Percentiles rank a stretch among this genome's conserved stretches.
These are phyloP conservation scores for Manacus vitellinus DNA, from an alignment of 2,113 vertebrate species.

Conservation along the genomic window DNA sequence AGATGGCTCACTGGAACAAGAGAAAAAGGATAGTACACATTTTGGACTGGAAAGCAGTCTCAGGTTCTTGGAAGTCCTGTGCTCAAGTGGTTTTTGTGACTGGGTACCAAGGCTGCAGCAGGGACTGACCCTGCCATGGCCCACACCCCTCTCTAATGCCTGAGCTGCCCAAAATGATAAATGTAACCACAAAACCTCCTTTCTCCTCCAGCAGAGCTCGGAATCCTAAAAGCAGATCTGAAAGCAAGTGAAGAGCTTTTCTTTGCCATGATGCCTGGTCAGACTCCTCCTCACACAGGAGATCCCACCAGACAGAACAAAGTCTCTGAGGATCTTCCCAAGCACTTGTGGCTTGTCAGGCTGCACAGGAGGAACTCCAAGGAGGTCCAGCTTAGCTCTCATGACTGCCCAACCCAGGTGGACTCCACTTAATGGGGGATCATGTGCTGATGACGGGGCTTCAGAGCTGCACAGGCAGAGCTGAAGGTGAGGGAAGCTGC, in stretches of 20 bases:
- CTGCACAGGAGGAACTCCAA: neutral
- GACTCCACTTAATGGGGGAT: neutral
- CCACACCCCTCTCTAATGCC: neutral
- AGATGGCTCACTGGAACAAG: neutral
- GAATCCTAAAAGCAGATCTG: neutral
- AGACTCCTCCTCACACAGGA: neutral
- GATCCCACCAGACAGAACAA: fast-evolving
- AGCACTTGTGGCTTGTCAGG: neutral
- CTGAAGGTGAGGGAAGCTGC: neutral
- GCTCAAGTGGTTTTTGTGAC: neutral
- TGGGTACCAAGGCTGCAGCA: neutral
- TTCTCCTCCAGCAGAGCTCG: neutral
- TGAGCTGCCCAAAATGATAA: neutral
- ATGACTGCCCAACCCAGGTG: neutral
- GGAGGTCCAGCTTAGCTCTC: neutral
- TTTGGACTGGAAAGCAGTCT: neutral
- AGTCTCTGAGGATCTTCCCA: neutral
- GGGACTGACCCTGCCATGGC: neutral
- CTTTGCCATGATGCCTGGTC: neutral
- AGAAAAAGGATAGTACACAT: neutral
- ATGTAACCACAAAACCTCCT: neutral
- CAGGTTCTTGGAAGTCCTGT: neutral
- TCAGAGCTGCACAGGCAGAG: neutral
- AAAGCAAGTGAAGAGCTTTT: neutral
- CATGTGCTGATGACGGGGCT: neutral